Conservation (phyloP, 2,888 invertebrate genomes). For the Amiota minor region DNA sequence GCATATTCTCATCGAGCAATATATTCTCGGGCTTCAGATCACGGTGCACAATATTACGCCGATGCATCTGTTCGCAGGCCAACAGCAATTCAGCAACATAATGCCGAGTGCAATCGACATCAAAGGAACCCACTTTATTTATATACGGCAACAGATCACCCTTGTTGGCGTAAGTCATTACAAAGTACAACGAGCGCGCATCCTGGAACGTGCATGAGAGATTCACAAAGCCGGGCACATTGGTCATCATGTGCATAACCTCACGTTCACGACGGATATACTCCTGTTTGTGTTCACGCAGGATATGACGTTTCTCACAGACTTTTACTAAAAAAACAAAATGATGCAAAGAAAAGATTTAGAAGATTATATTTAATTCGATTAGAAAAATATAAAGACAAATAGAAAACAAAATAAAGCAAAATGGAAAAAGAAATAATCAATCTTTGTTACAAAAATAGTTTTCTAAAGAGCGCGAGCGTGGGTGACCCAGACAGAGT, state of each 20-base stretch:
- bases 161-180: constrained; percentile 93
- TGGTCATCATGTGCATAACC: constrained; percentile 88
- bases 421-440: background rate
- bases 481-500: no score
- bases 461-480: background rate
- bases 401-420: background rate
- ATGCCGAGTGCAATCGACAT: constrained; percentile 90
- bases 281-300: constrained; percentile 93
- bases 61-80: constrained; percentile 93
- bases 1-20: constrained; percentile 94
- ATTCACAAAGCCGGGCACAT: constrained; percentile 91
- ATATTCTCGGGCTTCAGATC: constrained; percentile 99
- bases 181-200: constrained; percentile 92
- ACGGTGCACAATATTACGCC: constrained; percentile 91
- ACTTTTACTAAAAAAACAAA: constrained; percentile 87
- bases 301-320: constrained; percentile 95
- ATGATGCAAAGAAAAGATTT: constrained; percentile 3
- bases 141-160: constrained; percentile 95
- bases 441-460: background rate
- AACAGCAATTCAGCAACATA: constrained; percentile 94
- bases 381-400: constrained; percentile 1
- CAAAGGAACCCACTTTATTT: constrained; percentile 91
- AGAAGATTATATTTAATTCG: background rate
- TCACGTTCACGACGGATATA: constrained; percentile 96
- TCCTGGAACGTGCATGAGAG: constrained; percentile 98